These are phyloP conservation scores for Saccostrea echinata DNA, from an alignment of 1,140 invertebrate species.

Conservation along the genomic window DNA sequence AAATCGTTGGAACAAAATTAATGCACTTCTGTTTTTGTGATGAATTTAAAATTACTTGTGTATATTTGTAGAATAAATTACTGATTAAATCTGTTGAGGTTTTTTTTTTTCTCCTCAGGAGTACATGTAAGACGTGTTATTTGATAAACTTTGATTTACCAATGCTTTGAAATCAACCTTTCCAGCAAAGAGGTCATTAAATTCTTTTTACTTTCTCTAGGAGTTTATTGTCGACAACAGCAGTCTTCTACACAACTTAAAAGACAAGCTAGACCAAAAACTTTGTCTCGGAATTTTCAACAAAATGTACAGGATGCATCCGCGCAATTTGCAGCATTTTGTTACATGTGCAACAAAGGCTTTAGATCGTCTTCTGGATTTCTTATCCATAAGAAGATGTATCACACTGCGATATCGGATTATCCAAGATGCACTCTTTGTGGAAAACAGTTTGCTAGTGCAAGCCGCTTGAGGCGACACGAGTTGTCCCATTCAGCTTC, in stretches of 20 bases:
- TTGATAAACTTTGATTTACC: too few relatives aligned
- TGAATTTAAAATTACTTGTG: too few relatives aligned
- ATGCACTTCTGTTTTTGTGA: too few relatives aligned
- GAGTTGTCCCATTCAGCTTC: slow-evolving; percentile 21
- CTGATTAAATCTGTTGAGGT: not conserved
- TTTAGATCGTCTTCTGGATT: slow-evolving; percentile 35
- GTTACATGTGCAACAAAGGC: slow-evolving; percentile 23
- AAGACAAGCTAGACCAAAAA: not conserved
- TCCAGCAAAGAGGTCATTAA: too few relatives aligned
- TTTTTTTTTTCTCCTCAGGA: not conserved
- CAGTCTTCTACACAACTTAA: not conserved
- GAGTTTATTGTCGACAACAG: not conserved
- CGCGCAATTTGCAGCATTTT: slow-evolving; percentile 17
- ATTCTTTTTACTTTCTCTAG: slow-evolving; percentile 31
- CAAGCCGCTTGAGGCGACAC: slow-evolving; percentile 29
- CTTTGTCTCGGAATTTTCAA: slow-evolving; percentile 2
- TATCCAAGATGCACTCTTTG: slow-evolving; percentile 19
- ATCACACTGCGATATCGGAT: not conserved
- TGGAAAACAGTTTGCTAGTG: slow-evolving; percentile 43
- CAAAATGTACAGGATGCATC: not conserved
- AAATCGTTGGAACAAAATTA: too few relatives aligned
- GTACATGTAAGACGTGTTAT: not conserved
- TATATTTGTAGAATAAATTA: not conserved
- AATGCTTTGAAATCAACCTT: too few relatives aligned
- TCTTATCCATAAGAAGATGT: slow-evolving; percentile 36